Percentiles rank a stretch among this genome's conserved stretches.
phyloP scores from a whole-genome alignment of 2,888 invertebrate species.

The Glyphotaelius pellucidus region DNA sequence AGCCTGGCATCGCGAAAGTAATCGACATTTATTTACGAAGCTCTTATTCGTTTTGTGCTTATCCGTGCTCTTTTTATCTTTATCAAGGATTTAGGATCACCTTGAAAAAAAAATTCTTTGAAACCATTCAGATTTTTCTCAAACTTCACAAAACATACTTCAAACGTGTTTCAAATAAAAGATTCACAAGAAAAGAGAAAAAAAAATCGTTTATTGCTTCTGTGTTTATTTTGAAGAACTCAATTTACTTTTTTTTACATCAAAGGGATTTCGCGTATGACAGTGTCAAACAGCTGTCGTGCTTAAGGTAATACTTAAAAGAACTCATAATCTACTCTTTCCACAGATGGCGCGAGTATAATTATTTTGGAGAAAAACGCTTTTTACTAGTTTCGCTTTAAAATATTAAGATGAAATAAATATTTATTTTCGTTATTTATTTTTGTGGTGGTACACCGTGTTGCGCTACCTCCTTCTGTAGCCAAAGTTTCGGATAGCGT shows the following conservation, averaged over 20 bases:
- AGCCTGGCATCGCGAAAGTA: background rate
- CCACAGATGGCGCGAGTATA: no score
- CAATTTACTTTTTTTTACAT: background rate
- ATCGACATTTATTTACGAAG: background rate
- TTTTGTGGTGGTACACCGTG: no score
- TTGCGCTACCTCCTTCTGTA: no score
- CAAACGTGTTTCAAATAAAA: background rate
- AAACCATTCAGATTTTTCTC: background rate
- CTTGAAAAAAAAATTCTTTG: background rate
- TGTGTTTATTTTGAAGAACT: background rate
- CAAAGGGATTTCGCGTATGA: background rate
- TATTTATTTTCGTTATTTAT: no score
- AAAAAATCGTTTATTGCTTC: background rate
- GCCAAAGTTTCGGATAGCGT: no score
- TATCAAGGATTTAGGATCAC: background rate
- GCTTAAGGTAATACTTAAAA: no score
- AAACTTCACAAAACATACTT: background rate
- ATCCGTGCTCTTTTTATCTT: background rate
- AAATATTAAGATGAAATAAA: no score
- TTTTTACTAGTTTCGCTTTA: no score
- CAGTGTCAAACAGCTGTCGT: background rate
- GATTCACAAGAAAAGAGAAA: background rate
- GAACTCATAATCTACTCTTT: no score
- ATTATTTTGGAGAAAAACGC: no score
- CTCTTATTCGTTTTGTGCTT: slow-evolving; percentile 15